A percentile compares a stretch with the other conserved stretches of the same genome.
Conservation (phyloP, 2,113 vertebrate species). For the Rallus limicola region DNA sequence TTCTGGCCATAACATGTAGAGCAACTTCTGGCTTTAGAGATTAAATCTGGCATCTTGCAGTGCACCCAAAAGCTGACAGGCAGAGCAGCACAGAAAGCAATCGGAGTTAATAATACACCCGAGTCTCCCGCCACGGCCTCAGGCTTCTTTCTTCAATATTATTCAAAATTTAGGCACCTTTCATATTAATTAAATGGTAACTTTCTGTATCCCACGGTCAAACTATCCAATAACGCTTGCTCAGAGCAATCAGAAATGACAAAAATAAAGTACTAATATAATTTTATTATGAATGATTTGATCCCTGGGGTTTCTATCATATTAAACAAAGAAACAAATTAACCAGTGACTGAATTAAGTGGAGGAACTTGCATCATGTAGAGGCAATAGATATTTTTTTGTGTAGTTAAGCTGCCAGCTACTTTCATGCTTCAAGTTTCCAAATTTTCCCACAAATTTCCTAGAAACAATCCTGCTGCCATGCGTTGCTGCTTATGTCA, state of each 20-base stretch:
- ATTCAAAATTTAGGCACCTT: slow-evolving; percentile 65
- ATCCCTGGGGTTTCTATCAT: slow-evolving; percentile 68
- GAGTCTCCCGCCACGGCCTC: slow-evolving; percentile 31
- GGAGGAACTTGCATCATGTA: slow-evolving; percentile 46
- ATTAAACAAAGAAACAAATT: slow-evolving; percentile 74
- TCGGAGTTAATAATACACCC: slow-evolving; percentile 40
- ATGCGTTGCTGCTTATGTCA: not conserved
- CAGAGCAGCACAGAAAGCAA: not conserved
- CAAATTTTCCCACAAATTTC: not conserved
- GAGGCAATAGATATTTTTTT: slow-evolving; percentile 43
- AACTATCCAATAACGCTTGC: slow-evolving; percentile 61
- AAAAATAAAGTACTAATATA: slow-evolving; percentile 69
- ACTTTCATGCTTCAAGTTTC: slow-evolving; percentile 1
- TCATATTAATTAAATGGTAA: slow-evolving; percentile 70
- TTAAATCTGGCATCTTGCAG: not conserved
- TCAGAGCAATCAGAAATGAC: slow-evolving; percentile 63
- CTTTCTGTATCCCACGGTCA: slow-evolving; percentile 57
- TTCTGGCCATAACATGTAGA: not conserved
- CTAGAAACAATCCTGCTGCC: not conserved
- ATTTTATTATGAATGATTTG: slow-evolving; percentile 67
- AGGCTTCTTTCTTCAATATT: slow-evolving; percentile 56
- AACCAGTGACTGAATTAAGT: slow-evolving; percentile 64
- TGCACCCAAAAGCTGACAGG: slow-evolving; percentile 26
- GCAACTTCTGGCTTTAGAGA: not conserved
- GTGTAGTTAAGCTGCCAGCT: slow-evolving; percentile 23